A percentile compares a stretch with the other conserved stretches of the same genome.
Evolutionary conservation across 2,888 invertebrate genomes (phyloP).

Genomic region (Lapara coniferarum): DNA sequence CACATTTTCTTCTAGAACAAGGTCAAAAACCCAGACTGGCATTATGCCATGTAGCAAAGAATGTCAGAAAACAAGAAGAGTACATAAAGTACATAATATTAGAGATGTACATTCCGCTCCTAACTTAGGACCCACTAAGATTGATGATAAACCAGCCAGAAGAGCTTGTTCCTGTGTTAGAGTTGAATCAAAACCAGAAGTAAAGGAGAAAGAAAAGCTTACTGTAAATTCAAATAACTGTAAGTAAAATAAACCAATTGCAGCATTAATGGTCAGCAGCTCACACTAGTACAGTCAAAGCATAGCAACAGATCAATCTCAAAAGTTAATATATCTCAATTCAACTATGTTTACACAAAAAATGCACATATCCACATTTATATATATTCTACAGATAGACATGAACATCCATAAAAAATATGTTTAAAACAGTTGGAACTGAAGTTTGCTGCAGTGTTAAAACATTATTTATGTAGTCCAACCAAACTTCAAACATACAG

Average conservation of each 20-base stretch:
- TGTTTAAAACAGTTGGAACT: too few relatives aligned
- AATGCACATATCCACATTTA: too few relatives aligned
- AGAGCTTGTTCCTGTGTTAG: slow-evolving; percentile 70
- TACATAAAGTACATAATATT: slow-evolving; percentile 32
- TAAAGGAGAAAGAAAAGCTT: slow-evolving; percentile 46
- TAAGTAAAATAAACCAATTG: slow-evolving; percentile 49
- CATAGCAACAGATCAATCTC: neutral
- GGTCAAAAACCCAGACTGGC: slow-evolving; percentile 58
- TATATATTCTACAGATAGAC: too few relatives aligned
- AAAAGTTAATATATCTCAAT: neutral
- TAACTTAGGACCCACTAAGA: slow-evolving; percentile 49
- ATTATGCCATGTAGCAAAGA: slow-evolving; percentile 56
- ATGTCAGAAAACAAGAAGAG: slow-evolving; percentile 45
- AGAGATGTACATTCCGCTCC: slow-evolving; percentile 67
- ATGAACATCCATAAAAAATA: too few relatives aligned
- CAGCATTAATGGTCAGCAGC: neutral
- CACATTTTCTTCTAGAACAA: slow-evolving; percentile 73
- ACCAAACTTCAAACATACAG: too few relatives aligned
- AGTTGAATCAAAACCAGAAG: slow-evolving; percentile 60
- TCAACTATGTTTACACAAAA: too few relatives aligned
- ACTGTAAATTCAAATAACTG: slow-evolving; percentile 57
- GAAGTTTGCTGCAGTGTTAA: too few relatives aligned
- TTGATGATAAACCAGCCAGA: slow-evolving; percentile 53
- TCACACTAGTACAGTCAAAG: neutral
- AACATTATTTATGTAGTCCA: too few relatives aligned